Evolutionary conservation across 2,888 invertebrate genomes (phyloP).

Genomic region (Orthosia cruda): DNA sequence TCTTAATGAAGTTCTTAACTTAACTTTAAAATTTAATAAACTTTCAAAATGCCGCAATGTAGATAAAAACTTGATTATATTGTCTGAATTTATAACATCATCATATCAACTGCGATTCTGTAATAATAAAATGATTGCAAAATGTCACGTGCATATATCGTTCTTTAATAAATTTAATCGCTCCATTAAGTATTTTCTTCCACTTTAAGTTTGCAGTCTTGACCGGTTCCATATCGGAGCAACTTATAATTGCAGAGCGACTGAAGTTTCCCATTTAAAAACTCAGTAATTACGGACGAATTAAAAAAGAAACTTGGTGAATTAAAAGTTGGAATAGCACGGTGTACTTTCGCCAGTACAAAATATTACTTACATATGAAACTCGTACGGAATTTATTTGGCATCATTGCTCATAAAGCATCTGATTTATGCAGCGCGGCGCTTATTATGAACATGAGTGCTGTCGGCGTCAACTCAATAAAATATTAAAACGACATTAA

Average conservation of each 20-base stretch:
- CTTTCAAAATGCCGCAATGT: not conserved
- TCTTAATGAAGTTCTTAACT: not conserved
- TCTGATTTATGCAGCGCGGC: slow-evolving; percentile 82
- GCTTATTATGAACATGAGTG: slow-evolving; percentile 82
- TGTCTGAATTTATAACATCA: slow-evolving; percentile 13
- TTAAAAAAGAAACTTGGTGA: slow-evolving; percentile 67
- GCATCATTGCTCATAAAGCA: slow-evolving; percentile 83
- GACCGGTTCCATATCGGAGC: slow-evolving; percentile 68
- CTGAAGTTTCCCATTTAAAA: slow-evolving; percentile 69
- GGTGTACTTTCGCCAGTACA: slow-evolving; percentile 72
- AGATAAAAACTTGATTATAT: slow-evolving; percentile 12
- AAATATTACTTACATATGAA: slow-evolving; percentile 57
- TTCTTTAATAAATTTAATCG: slow-evolving; percentile 64
- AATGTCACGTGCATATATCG: slow-evolving; percentile 41
- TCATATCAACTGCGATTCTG: not conserved
- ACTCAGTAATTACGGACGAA: slow-evolving; percentile 65
- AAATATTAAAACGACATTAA: slow-evolving; percentile 86
- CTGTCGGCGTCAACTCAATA: slow-evolving; percentile 83
- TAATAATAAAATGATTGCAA: slow-evolving; percentile 35
- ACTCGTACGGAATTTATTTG: slow-evolving; percentile 82
- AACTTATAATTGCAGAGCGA: slow-evolving; percentile 72
- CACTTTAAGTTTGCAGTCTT: slow-evolving; percentile 62
- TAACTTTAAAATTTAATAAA: not conserved
- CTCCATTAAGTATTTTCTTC: slow-evolving; percentile 58
- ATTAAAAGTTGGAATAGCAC: slow-evolving; percentile 64